A percentile compares a stretch with the other conserved stretches of the same genome.
Conservation (phyloP, 2,797 vertebrate genomes). For the Amblyraja radiata region DNA sequence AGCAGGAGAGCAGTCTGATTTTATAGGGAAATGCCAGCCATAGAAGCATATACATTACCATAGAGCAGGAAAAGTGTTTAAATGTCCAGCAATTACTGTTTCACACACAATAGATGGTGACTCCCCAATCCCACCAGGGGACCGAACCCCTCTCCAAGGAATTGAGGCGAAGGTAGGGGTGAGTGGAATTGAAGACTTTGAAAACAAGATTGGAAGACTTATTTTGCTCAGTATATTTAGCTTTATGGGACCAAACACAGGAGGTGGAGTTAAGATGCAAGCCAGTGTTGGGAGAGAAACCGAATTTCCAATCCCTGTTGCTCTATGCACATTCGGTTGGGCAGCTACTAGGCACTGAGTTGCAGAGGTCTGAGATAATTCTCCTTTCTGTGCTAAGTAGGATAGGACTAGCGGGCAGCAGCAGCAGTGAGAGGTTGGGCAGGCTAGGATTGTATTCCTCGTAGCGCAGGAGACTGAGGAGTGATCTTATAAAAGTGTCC, state of each 20-base stretch:
- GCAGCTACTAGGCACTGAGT: neutral
- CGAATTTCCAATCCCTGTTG: neutral
- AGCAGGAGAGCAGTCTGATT: neutral
- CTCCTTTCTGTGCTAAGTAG: neutral
- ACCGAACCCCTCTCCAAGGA: neutral
- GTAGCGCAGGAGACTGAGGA: no score
- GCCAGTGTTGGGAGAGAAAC: no score
- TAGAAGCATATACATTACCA: neutral
- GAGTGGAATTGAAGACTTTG: neutral
- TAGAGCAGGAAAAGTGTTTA: neutral
- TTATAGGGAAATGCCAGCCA: neutral
- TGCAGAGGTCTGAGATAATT: neutral
- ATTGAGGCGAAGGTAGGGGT: neutral
- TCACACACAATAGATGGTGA: neutral
- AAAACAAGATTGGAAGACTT: neutral
- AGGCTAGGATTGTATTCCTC: no score
- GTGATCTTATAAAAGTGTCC: no score
- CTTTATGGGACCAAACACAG: neutral
- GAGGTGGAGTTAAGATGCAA: neutral
- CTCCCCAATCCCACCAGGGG: no score
- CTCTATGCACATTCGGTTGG: neutral
- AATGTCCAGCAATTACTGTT: neutral
- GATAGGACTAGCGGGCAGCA: no score
- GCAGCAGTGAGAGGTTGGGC: neutral
- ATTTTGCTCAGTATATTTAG: neutral